phyloP scores from a whole-genome alignment of 2,888 invertebrate genomes.

The Chymomyza caudatula region DNA sequence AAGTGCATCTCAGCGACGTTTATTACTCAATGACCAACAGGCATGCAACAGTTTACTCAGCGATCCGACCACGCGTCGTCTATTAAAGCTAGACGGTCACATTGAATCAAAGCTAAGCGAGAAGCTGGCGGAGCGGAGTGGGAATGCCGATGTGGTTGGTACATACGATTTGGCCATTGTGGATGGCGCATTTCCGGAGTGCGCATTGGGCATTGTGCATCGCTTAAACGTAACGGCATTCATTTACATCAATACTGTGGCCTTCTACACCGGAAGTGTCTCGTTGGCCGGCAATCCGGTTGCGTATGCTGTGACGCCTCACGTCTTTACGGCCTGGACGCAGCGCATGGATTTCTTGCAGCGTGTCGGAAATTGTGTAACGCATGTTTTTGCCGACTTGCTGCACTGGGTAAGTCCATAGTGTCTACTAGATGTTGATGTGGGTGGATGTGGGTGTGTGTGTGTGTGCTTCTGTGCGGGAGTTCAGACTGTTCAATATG shows the following conservation, averaged over 20 bases:
- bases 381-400: constrained; percentile 80
- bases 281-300: constrained; percentile 86
- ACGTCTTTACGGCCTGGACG: constrained; percentile 82
- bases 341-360: constrained; percentile 85
- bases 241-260: constrained; percentile 89
- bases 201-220: constrained; percentile 84
- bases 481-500: not conserved
- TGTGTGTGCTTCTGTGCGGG: not conserved
- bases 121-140: constrained; percentile 31
- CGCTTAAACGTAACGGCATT: constrained; percentile 84
- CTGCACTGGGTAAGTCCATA: constrained; percentile 78
- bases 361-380: constrained; percentile 81
- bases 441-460: not conserved
- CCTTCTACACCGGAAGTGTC: constrained; percentile 84
- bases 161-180: constrained; percentile 83
- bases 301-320: constrained; percentile 86
- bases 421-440: constrained; percentile 5
- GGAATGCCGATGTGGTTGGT: constrained; percentile 42
- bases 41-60: constrained; percentile 83
- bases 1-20: constrained; percentile 5
- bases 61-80: constrained; percentile 83
- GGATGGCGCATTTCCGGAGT: constrained; percentile 89
- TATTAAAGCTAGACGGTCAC: constrained; percentile 65
- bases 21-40: constrained; percentile 74
- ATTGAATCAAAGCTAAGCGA: not conserved